A percentile compares a stretch with the other conserved stretches of the same genome.
Conservation (phyloP, 1,140 invertebrate genomes). For the Thalassaphorura encarpata region DNA sequence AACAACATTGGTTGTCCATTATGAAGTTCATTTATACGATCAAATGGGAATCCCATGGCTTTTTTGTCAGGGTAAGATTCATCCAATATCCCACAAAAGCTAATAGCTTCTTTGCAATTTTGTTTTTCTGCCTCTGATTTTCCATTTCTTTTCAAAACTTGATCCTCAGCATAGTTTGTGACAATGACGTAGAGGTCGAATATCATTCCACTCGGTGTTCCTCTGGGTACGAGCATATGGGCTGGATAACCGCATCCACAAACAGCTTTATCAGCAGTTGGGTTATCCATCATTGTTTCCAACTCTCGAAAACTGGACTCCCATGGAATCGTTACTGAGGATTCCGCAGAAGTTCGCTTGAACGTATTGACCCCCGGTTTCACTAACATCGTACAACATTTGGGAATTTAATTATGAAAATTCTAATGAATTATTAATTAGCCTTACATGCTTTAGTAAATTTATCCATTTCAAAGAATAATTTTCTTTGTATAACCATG, state of each 20-base stretch:
- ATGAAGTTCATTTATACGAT: slow-evolving; percentile 2
- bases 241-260: slow-evolving; percentile 82
- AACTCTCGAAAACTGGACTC: slow-evolving; percentile 53
- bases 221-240: slow-evolving; percentile 69
- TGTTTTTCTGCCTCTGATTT: neutral
- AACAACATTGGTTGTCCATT: neutral
- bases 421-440: neutral
- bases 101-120: slow-evolving; percentile 17
- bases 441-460: slow-evolving; percentile 51
- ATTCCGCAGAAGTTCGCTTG: slow-evolving; percentile 45
- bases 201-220: slow-evolving; percentile 52
- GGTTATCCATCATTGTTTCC: slow-evolving; percentile 29
- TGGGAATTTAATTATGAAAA: neutral
- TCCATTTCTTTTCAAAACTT: slow-evolving; percentile 30
- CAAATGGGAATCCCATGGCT: slow-evolving; percentile 35
- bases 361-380: slow-evolving; percentile 47
- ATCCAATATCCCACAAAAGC: slow-evolving; percentile 37
- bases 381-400: slow-evolving; percentile 27
- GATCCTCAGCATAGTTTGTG: slow-evolving; percentile 59
- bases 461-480: slow-evolving; percentile 70
- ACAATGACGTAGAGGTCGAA: slow-evolving; percentile 70
- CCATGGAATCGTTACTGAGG: slow-evolving; percentile 54
- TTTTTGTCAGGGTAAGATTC: slow-evolving; percentile 36
- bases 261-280: neutral
- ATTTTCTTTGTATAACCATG: slow-evolving; percentile 52